Evolutionary conservation across 2,888 invertebrate species (phyloP), one percentile per base, ranked within the genome.

Genomic region (Chaitophorus viminalis): DNA sequence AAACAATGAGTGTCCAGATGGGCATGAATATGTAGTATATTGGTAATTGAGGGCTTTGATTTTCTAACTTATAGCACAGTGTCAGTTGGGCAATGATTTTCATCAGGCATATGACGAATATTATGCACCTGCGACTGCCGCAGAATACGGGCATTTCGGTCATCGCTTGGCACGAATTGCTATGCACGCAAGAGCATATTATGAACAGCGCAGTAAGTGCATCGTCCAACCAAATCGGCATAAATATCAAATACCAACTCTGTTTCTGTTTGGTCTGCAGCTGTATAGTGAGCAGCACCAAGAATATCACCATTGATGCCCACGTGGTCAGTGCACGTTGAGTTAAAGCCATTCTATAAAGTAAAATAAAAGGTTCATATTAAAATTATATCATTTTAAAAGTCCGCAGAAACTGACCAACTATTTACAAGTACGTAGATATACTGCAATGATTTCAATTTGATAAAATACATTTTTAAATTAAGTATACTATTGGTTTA

Each of bases 271-370:
- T 79, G 74, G 87, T 81, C 74, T 87, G 87, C 11, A 87, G n/a
- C n/a, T 87, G 87, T 60, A 87, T 87, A 54, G 81, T 87, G 54
- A 87, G 87, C 81, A 87, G 31, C 79, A 87, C 87, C 79, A 87
- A 29, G 46, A 87, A 87, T 18, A 81, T 75, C 79, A 87, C 87
- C 87, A 87, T 87, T 25, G 87, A 87, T 14, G 87, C 87, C 87
- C 87, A 87, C 5, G 87, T 87, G 87, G 87, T 87, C 60, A 87
- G 79, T 5, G 87, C 87, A 0, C 87, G 68, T 74, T 87, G 87
- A 54, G 87, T 87, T 74, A 87, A 21, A 8, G 87, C 81, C 87
- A 87, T 87, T 65, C 39, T 65, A 54, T 14, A n/a, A 74, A 74
- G 54, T 52, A 82, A 29, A 36, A 54, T 1, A 68, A 68, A 60